Evolutionary conservation across 1,140 invertebrate genomes (phyloP), one percentile per base, ranked within the genome.

Genomic region (Orchestia grillus): DNA sequence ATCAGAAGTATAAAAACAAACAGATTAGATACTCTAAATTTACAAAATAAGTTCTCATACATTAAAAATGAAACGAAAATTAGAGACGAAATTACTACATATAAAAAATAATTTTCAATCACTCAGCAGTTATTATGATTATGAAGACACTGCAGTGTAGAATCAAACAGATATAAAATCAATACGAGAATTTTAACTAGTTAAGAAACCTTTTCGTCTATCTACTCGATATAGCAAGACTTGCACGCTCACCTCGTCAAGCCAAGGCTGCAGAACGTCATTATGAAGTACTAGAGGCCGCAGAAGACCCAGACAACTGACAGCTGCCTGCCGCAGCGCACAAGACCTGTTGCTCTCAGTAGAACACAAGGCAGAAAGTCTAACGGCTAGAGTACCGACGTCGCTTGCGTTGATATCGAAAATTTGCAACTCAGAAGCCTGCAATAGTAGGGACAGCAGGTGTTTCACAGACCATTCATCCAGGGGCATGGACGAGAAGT

Each of bases 381-480:
- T 44, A 6, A 94, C 41, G 40, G 92, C 23, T 6, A 94, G 44
- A 44, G 43, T 94, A 44, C 11, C 19, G 43, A n/a, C 92, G 40
- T 45, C 16, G 43, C 47, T 44, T 8, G 44, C 36, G 40, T 15
- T 44, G 4, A 94, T 6, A 11, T 45, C 44, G 15, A 44, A 45
- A 40, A 94, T 23, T n/a, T 94, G 92, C 8, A 6, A 0, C 44
- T 94, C 44, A 0, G 92, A 94, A 11, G 92, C 43, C 40, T 44
- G 36, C 40, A 8, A 15, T 47, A 94, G 44, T 40, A 94, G 92
- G 19, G 43, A 40, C 44, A 94, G 43, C 43, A 94, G 92, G 44
- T 94, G 92, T 45, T 94, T 40, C 92, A 94, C 6, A 6, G 92
- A 44, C 92, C 92, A 94, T 44, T 94, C 92, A 45, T 94, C 92